Evolutionary conservation across 2,113 vertebrate species (phyloP).

Genomic region (Malurus elegans): DNA sequence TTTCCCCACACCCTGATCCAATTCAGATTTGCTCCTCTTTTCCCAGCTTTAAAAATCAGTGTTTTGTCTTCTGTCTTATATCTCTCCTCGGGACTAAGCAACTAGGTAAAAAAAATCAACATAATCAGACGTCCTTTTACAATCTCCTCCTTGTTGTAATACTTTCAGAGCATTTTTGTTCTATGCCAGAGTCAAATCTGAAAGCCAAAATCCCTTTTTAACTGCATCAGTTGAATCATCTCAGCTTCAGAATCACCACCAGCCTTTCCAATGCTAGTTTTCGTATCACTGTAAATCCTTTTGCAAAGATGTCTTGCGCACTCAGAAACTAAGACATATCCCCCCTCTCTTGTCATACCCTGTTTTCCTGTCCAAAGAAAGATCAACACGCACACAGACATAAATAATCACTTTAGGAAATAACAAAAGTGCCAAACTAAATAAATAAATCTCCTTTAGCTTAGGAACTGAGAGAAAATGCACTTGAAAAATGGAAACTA

Average conservation of each 20-base stretch:
- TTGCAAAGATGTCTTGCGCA: background rate
- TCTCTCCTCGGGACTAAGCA: background rate
- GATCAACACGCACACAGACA: background rate
- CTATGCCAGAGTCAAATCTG: background rate
- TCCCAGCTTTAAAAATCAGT: background rate
- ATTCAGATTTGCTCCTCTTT: background rate
- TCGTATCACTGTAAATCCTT: background rate
- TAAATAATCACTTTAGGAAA: background rate
- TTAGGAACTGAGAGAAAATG: background rate
- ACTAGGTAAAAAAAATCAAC: background rate
- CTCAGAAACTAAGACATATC: background rate
- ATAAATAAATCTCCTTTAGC: background rate
- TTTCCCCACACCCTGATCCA: background rate
- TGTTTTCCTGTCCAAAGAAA: background rate
- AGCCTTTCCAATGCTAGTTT: background rate
- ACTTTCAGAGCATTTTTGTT: background rate
- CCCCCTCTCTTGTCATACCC: background rate
- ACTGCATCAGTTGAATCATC: background rate
- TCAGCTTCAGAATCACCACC: background rate
- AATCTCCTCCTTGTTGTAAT: background rate
- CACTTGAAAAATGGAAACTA: background rate
- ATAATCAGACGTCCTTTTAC: background rate
- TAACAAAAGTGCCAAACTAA: background rate
- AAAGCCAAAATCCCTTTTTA: background rate
- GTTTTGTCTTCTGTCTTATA: background rate